phyloP scores from a whole-genome alignment of 2,113 vertebrate species.

The Egretta garzetta region DNA sequence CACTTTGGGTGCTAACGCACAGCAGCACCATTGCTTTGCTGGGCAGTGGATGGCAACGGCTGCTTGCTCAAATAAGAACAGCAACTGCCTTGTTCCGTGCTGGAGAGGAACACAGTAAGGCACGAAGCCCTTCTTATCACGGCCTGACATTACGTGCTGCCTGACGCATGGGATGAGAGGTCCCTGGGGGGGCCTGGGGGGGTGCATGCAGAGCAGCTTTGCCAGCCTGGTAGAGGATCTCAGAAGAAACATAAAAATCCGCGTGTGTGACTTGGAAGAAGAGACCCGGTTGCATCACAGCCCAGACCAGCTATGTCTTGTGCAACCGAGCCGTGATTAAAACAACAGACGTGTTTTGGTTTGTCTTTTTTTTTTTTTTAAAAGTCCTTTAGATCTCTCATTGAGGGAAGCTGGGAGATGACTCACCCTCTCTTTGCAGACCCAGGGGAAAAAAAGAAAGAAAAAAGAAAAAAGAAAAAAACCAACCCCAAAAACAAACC shows the following conservation, averaged over 20 bases:
- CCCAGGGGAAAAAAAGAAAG: background rate
- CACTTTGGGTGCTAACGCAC: background rate
- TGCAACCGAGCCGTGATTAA: background rate
- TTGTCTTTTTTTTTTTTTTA: background rate
- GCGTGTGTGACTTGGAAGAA: constrained; percentile 22
- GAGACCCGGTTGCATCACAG: background rate
- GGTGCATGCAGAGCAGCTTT: rapidly evolving
- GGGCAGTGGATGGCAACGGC: background rate
- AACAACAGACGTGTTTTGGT: constrained; percentile 39
- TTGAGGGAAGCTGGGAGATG: constrained; percentile 29
- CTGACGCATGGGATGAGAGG: rapidly evolving
- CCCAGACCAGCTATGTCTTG: constrained; percentile 33
- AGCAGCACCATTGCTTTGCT: rapidly evolving
- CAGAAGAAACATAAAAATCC: background rate
- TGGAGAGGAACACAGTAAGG: background rate
- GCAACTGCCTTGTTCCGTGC: background rate
- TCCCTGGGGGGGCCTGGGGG: background rate
- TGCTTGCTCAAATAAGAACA: background rate
- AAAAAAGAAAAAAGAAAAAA: background rate
- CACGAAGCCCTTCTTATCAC: background rate
- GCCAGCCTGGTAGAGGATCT: background rate
- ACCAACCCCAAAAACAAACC: background rate
- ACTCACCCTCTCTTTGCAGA: constrained; percentile 5
- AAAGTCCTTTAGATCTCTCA: background rate
- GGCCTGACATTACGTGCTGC: rapidly evolving